phyloP scores from a whole-genome alignment of 2,113 vertebrate genomes.

The Accipiter cooperii region DNA sequence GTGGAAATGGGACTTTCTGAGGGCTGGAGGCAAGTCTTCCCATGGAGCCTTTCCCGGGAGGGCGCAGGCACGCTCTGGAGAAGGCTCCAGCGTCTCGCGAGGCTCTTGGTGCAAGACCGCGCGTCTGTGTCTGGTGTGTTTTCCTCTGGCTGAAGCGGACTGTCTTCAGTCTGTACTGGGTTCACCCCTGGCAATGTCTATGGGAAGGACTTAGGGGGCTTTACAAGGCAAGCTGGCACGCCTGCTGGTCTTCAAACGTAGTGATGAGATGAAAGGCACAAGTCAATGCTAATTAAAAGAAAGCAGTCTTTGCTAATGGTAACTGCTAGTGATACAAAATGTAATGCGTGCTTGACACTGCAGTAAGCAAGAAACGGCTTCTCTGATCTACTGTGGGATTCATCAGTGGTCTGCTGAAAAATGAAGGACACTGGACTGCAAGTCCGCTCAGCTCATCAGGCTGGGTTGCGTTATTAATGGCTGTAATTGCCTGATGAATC shows the following conservation, averaged over 20 bases:
- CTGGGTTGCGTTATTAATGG: neutral
- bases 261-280: neutral
- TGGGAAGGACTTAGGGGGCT: neutral
- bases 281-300: neutral
- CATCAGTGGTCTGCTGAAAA: neutral
- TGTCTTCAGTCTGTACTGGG: neutral
- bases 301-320: neutral
- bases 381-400: neutral
- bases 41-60: fast-evolving
- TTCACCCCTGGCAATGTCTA: neutral
- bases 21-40: neutral
- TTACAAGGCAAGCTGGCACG: neutral
- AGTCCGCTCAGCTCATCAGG: neutral
- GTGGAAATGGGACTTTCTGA: neutral
- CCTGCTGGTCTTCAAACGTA: neutral
- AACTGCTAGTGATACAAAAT: neutral
- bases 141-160: neutral
- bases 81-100: neutral
- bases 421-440: neutral
- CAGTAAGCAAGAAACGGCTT: neutral
- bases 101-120: too few relatives aligned
- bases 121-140: fast-evolving
- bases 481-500: neutral
- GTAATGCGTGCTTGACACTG: fast-evolving
- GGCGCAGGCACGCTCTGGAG: fast-evolving